These are phyloP conservation scores for Umimayanthus chanpuru DNA, from an alignment of 92 coral and sea anemone species.

Conservation along the genomic window DNA sequence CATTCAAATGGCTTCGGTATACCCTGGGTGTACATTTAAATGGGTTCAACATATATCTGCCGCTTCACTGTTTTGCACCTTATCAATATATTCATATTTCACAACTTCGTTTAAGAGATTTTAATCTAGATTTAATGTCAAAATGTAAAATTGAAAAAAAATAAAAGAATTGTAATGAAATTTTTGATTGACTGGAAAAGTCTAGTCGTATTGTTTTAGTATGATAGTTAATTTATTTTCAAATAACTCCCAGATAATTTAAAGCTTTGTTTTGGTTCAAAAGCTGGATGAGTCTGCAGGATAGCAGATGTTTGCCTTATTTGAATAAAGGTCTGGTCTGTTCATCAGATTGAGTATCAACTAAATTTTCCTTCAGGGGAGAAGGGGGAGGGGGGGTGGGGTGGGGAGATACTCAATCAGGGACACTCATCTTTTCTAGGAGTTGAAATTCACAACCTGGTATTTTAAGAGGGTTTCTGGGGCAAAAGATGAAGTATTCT, in stretches of 20 bases:
- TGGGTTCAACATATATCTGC: neutral
- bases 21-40: neutral
- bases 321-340: neutral
- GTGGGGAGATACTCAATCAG: too few species aligned
- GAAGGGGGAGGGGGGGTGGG: too few species aligned
- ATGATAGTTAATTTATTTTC: too few species aligned
- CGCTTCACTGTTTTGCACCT: neutral
- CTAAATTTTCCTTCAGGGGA: too few species aligned
- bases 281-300: neutral
- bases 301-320: neutral
- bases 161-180: neutral
- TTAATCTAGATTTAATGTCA: constrained; percentile 3
- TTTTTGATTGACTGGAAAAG: neutral
- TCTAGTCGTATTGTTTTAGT: neutral
- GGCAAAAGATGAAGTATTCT: too few species aligned
- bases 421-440: too few species aligned
- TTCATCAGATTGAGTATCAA: neutral
- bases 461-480: too few species aligned
- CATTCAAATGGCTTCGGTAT: constrained; percentile 11
- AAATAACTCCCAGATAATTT: neutral
- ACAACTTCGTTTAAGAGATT: constrained; percentile 11
- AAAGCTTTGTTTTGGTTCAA: neutral
- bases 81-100: neutral
- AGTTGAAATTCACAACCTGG: too few species aligned
- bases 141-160: too few species aligned